phyloP scores from a whole-genome alignment of 2,888 invertebrate genomes.

The Teleiodes luculella region DNA sequence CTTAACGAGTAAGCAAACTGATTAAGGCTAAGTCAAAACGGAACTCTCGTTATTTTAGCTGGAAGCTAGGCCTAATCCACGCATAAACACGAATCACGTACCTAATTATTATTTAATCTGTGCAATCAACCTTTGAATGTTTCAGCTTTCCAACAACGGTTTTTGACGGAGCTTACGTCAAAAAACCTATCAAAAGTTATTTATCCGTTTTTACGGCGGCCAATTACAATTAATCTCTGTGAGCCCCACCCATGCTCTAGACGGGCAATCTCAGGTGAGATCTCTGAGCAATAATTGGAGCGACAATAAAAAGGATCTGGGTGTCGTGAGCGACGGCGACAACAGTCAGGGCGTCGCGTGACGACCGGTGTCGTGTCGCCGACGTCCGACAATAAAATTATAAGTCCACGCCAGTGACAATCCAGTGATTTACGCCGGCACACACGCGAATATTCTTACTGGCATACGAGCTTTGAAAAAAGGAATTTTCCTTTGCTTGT shows the following conservation, averaged over 20 bases:
- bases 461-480: slow-evolving; percentile 61
- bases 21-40: slow-evolving; percentile 17
- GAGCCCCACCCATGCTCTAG: slow-evolving; percentile 50
- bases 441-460: slow-evolving; percentile 75
- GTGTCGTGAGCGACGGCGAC: slow-evolving; percentile 46
- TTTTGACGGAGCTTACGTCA: slow-evolving; percentile 4
- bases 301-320: slow-evolving; percentile 57
- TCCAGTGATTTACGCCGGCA: slow-evolving; percentile 75
- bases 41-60: slow-evolving; percentile 20
- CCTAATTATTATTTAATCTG: slow-evolving; percentile 11
- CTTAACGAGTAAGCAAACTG: slow-evolving; percentile 13
- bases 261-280: slow-evolving; percentile 61
- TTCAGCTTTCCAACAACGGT: slow-evolving; percentile 7
- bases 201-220: slow-evolving; percentile 56
- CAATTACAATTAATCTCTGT: slow-evolving; percentile 71
- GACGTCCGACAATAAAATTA: slow-evolving; percentile 76
- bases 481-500: slow-evolving; percentile 27
- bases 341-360: slow-evolving; percentile 54
- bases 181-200: slow-evolving; percentile 56
- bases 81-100: slow-evolving; percentile 16
- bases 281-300: slow-evolving; percentile 67
- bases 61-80: slow-evolving; percentile 23
- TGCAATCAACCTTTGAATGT: slow-evolving; percentile 9
- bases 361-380: slow-evolving; percentile 65
- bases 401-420: slow-evolving; percentile 77